Conservation (phyloP, 2,113 vertebrate genomes). For the Heteronetta atricapilla region DNA sequence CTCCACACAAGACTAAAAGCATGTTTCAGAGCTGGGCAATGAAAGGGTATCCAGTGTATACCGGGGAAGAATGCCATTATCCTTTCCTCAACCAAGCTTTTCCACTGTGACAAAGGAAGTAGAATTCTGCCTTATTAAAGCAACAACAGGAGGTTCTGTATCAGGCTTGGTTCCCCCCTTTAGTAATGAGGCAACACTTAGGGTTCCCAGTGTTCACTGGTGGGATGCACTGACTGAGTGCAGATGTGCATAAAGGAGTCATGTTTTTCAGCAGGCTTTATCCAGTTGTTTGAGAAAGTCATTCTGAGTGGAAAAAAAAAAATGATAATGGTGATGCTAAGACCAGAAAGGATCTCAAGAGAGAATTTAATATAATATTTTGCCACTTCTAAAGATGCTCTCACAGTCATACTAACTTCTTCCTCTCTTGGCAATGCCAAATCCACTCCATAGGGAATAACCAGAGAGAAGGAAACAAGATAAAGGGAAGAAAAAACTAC, state of each 20-base stretch:
- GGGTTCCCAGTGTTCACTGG: neutral
- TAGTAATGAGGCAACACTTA: neutral
- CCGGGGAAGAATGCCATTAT: neutral
- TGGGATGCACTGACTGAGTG: neutral
- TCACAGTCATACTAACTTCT: neutral
- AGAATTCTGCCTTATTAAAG: neutral
- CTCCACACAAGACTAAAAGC: neutral
- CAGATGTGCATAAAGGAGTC: neutral
- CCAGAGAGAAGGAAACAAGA: neutral
- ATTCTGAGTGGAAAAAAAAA: neutral
- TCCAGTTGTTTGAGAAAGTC: neutral
- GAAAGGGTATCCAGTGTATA: neutral
- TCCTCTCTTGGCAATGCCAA: neutral
- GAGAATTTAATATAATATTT: neutral
- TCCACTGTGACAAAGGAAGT: neutral
- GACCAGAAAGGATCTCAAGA: neutral
- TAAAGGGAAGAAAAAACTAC: neutral
- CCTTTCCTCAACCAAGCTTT: neutral
- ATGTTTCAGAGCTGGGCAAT: neutral
- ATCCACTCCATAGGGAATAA: neutral
- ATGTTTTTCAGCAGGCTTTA: neutral
- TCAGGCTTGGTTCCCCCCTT: neutral
- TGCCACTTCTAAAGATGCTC: neutral
- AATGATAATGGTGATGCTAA: neutral
- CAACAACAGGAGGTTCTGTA: neutral